Percentiles rank a stretch among this genome's conserved stretches.
These are phyloP conservation scores for Cliona cf. orientalis DNA, from an alignment of 37 sponge, comb jelly and placozoan species.

Conservation along the genomic window DNA sequence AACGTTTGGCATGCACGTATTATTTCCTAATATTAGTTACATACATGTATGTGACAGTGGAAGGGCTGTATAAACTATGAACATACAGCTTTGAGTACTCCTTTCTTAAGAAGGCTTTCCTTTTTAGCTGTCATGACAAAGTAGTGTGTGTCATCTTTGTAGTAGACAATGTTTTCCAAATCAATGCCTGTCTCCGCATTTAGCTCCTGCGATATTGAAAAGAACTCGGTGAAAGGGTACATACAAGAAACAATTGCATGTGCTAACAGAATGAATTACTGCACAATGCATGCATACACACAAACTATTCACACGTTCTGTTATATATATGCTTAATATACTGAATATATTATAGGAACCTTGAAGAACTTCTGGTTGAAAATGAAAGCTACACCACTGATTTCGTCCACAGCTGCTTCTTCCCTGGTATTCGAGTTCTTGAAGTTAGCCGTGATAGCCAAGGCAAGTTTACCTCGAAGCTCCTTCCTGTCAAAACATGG, in stretches of 20 bases:
- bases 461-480: conserved; percentile 88
- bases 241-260: too few species aligned
- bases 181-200: conserved; percentile 89
- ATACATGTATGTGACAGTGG: too few species aligned
- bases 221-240: too few species aligned
- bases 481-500: conserved; percentile 74
- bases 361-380: conserved; percentile 96
- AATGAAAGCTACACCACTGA: conserved; percentile 92
- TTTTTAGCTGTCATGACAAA: conserved; percentile 99
- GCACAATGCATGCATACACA: too few species aligned
- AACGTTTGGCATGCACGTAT: too few species aligned
- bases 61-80: too few species aligned
- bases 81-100: conserved; percentile 84
- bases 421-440: conserved; percentile 74
- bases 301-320: too few species aligned
- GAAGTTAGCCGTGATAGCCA: conserved; percentile 95
- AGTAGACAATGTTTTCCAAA: conserved; percentile 98
- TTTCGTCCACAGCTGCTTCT: conserved; percentile 89
- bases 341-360: too few species aligned
- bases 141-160: conserved; percentile 98
- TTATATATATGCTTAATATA: too few species aligned
- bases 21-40: too few species aligned
- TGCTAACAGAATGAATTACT: too few species aligned
- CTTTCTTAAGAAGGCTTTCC: conserved; percentile 89
- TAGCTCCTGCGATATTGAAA: conserved; percentile 77